Conservation (phyloP, 2,888 invertebrate species). For the Coelogynopora nodosa region DNA sequence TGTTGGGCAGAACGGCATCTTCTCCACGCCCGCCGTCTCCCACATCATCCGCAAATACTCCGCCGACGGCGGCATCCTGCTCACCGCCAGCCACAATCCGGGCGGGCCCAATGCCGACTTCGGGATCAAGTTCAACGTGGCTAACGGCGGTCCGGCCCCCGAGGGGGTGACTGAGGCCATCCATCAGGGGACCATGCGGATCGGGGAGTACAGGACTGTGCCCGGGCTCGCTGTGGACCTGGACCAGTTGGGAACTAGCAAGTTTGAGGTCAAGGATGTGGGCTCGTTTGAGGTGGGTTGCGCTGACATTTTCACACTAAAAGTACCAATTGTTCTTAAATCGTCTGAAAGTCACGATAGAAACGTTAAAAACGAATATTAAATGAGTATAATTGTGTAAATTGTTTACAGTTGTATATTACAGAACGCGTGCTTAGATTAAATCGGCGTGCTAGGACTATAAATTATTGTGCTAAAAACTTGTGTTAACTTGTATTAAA, state of each 20-base stretch:
- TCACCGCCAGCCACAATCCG: conserved; percentile 98
- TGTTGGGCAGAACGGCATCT: conserved; percentile 86
- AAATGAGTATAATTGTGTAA: no score
- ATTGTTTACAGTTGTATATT: no score
- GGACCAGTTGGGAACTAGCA: conserved; percentile 68
- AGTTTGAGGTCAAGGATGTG: conserved; percentile 66
- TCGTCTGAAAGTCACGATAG: no score
- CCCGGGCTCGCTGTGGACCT: conserved; percentile 32
- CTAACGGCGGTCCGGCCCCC: conserved; percentile 93
- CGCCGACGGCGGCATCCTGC: conserved; percentile 82
- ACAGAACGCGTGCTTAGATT: no score
- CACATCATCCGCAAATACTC: conserved; percentile 79
- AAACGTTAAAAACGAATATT: no score
- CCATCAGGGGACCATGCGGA: conserved; percentile 73
- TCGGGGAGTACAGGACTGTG: conserved; percentile 73
- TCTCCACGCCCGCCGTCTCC: conserved; percentile 96
- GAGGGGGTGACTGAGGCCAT: conserved; percentile 83
- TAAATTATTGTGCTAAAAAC: no score
- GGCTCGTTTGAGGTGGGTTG: background rate
- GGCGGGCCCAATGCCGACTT: conserved; percentile 95
- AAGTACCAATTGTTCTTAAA: no score
- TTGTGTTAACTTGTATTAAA: no score
- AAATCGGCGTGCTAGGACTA: no score
- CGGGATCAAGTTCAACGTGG: conserved; percentile 95
- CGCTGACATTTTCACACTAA: no score